Base-by-base conservation (phyloP, 2,888 invertebrate species). In the Melanostoma mellinum region DNA sequence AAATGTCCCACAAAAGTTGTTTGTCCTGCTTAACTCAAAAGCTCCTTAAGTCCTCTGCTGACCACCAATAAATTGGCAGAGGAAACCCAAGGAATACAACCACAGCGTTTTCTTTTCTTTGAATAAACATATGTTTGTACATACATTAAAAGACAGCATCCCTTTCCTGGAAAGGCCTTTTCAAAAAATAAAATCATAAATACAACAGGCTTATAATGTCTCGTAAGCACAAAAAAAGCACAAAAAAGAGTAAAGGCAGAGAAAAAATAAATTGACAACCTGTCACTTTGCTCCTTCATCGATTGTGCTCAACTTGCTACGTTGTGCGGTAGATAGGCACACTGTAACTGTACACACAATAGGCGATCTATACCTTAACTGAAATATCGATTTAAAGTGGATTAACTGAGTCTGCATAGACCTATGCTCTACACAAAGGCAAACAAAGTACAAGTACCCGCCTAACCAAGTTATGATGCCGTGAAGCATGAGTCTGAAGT, bases 241-340 rank as follows among this genome's bases (percentile, higher is more conserved):
- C 32, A 44, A 50, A 68, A 20, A 48, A 9, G 6, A 6, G 38
- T 30, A 44, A 63, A 48, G 38, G 38, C 61, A 63, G 20, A 52
- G 30, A 55, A 44, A 58, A 67, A 81, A 38, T 63, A 67, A 56
- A 55, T 55, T 68, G 77, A 72, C 77, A 82, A 69, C 73, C 78
- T 82, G 73, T 78, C 82, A 78, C 73, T 74, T 69, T 82, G 68
- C 60, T 63, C 53, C 50, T 69, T 56, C 63, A 55, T 71, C 65
- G 52, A 58, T 42, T 61, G 74, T 52, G 63, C 82, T 63, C 56
- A 81, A 72, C 72, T 73, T 53, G 53, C 53, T 58, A 38, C 65
- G 69, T 46, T 48, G 38, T 44, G 32, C n/a, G 40, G n/a, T n/a
- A 20, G 32, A 8, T n/a, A 30, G 9, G 30, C 6, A 42, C 20